phyloP scores from a whole-genome alignment of 2,888 invertebrate genomes.

The Ceriagrion tenellum region DNA sequence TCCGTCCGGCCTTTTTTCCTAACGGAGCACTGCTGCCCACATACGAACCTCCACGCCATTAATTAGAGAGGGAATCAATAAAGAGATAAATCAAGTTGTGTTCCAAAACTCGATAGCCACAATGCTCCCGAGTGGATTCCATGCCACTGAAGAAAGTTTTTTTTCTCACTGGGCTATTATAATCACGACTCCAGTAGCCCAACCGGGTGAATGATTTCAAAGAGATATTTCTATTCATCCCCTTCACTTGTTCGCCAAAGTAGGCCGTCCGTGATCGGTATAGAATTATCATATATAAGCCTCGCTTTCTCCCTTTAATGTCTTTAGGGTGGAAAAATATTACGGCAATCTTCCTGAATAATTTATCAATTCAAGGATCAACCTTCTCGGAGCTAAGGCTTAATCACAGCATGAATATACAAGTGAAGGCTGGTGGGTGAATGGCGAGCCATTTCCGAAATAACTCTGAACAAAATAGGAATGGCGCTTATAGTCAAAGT shows the following conservation, averaged over 20 bases:
- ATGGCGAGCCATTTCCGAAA: not conserved
- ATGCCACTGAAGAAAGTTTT: not conserved
- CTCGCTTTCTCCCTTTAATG: not conserved
- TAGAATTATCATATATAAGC: not conserved
- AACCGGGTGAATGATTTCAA: constrained; percentile 1
- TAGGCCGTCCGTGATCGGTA: constrained; percentile 6
- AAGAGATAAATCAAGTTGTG: not conserved
- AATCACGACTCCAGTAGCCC: not conserved
- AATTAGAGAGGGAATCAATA: constrained; percentile 6
- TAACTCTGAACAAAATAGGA: not conserved
- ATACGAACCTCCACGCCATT: not conserved
- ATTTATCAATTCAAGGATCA: not conserved
- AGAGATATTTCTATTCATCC: not conserved
- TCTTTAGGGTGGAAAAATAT: not conserved
- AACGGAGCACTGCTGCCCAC: not conserved
- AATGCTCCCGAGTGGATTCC: not conserved
- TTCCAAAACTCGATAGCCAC: not conserved
- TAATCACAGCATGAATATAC: not conserved
- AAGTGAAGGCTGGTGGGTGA: not conserved
- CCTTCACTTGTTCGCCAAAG: not conserved
- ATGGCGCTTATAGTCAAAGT: not conserved
- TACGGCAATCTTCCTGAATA: not conserved
- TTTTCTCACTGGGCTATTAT: not conserved
- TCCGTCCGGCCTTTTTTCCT: not conserved
- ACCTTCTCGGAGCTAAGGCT: not conserved